Percentiles rank a stretch among this genome's conserved stretches.
Evolutionary conservation across 2,797 vertebrate genomes (phyloP).

Genomic region (Syngnathus acus): DNA sequence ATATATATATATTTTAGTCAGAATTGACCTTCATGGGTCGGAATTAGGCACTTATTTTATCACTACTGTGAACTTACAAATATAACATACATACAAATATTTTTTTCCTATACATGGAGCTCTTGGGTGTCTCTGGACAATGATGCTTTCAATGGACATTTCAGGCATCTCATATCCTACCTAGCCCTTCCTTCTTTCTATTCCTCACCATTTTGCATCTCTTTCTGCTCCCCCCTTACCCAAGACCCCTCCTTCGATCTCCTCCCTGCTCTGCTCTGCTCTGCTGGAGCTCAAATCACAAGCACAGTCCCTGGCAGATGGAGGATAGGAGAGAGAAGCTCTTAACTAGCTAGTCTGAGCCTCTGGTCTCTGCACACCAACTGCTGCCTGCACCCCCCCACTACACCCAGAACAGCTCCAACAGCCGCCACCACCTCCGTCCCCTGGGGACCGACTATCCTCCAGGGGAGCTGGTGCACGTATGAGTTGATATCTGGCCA

Average conservation of each 20-base stretch:
- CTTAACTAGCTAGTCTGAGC: conserved; percentile 70
- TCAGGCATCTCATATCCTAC: conserved; percentile 19
- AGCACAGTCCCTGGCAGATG: conserved; percentile 71
- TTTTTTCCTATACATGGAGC: not conserved
- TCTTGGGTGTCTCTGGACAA: not conserved
- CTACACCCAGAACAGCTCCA: conserved; percentile 51
- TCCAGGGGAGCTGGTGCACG: conserved; percentile 48
- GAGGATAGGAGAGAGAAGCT: conserved; percentile 72
- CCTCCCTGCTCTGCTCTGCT: conserved; percentile 72
- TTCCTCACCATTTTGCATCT: conserved; percentile 29
- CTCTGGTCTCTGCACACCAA: conserved; percentile 72
- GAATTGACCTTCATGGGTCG: not conserved
- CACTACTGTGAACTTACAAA: not conserved
- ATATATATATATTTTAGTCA: not conserved
- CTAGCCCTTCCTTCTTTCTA: conserved; percentile 8
- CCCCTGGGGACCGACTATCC: conserved; percentile 54
- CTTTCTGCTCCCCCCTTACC: conserved; percentile 11
- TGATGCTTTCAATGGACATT: not conserved
- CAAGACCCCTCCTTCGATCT: conserved; percentile 48
- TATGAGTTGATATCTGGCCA: conserved; percentile 65
- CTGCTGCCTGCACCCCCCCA: conserved; percentile 66
- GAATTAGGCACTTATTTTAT: not conserved
- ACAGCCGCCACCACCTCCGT: conserved; percentile 40
- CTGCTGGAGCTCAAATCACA: conserved; percentile 76
- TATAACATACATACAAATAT: not conserved